Evolutionary conservation across 92 coral and sea anemone genomes (phyloP), one percentile per base, ranked within the genome.

Genomic region (Actinostola sp.): DNA sequence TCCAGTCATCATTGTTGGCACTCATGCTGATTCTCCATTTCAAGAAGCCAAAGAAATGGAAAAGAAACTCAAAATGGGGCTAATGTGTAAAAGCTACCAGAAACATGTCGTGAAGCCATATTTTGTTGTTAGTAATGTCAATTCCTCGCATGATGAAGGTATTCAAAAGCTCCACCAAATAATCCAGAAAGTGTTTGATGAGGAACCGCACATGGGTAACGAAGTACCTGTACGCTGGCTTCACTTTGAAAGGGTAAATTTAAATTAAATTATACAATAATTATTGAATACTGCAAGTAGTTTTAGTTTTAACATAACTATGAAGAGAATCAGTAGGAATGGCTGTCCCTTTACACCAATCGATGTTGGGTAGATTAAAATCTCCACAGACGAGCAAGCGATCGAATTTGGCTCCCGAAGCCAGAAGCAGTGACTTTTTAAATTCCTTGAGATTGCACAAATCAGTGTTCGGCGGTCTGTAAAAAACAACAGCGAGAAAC

Each of bases 301-400:
- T n/a, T n/a, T n/a, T n/a, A n/a, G n/a, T n/a, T n/a, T n/a, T 50
- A 39, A 88, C 75, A 58, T n/a, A 38, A 25, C 35, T 71, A 23
- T 63, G 67, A 23, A 49, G 20, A 14, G 8, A 35, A 23, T 75
- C 81, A 8, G 34, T 17, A n/a, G 34, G 51, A 19, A 55, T 65
- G 5, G 63, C 73, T 26, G 81, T 67, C 30, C 76, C 83, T 25
- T 39, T 76, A 10, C 52, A 53, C 87, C 88, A 76, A 61, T 86
- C 81, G 21, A 86, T 77, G 27, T 82, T 8, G 0, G 77, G 77
- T 7, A 87, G 76, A 59, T 82, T 87, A 30, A 83, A 82, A 69
- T 87, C 92, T 23, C 92, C 88, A 46, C 71, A 65, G 30, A 88
- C 34, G n/a, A 83, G 20, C 10, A 84, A 23, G 44, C 83, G 93